Evolutionary conservation across 2,113 vertebrate genomes (phyloP).

Genomic region (Pseudopodoces humilis): DNA sequence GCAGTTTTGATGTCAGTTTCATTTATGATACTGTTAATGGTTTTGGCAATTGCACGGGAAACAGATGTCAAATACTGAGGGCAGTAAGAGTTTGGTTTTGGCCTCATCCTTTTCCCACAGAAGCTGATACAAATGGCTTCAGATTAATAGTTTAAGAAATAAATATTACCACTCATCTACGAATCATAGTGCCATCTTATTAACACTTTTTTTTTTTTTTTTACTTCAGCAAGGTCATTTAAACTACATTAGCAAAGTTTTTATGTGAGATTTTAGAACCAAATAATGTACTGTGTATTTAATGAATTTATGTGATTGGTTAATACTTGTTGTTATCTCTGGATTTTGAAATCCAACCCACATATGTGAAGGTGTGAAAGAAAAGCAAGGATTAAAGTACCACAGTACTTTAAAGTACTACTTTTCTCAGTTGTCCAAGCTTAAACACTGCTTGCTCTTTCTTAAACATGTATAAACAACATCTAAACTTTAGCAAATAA

Average conservation of each 20-base stretch:
- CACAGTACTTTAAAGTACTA: too few species aligned
- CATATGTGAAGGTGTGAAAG: background rate
- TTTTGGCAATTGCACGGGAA: conserved; percentile 45
- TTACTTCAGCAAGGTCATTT: background rate
- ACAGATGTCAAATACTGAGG: background rate
- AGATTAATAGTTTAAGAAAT: background rate
- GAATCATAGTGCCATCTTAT: background rate
- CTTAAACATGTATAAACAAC: background rate
- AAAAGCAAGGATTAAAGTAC: background rate
- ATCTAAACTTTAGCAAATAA: background rate
- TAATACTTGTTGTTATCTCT: background rate
- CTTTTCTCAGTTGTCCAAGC: background rate
- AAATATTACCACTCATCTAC: conserved; percentile 1
- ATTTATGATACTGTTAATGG: background rate
- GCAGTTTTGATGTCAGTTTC: background rate
- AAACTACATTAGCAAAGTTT: background rate
- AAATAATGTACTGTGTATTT: background rate
- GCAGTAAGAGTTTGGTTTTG: background rate
- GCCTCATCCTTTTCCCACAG: conserved; percentile 25
- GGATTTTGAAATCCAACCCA: background rate
- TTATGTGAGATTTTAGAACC: background rate
- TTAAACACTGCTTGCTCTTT: background rate
- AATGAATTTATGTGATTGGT: background rate
- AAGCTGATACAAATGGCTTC: background rate
- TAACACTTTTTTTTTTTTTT: background rate